These are phyloP conservation scores for Drosophila rellima DNA, from an alignment of 2,888 invertebrate genomes.

Conservation along the genomic window DNA sequence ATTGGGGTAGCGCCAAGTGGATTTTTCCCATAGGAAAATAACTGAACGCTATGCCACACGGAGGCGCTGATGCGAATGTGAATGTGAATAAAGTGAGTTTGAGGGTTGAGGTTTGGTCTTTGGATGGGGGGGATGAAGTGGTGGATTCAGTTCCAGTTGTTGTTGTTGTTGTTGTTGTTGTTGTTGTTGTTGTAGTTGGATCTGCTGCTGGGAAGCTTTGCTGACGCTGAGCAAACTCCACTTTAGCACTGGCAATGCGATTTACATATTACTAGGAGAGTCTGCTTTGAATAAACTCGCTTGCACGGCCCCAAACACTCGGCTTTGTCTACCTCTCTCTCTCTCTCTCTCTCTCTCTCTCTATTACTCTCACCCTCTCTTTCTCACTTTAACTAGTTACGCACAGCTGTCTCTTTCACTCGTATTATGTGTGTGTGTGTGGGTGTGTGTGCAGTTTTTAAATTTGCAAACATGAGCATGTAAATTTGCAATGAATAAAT, in stretches of 20 bases:
- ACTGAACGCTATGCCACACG: slow-evolving; percentile 54
- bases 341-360: neutral
- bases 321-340: slow-evolving; percentile 35
- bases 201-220: slow-evolving; percentile 38
- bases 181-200: slow-evolving; percentile 30
- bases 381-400: slow-evolving; percentile 18
- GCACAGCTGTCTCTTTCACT: slow-evolving; percentile 22
- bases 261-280: slow-evolving; percentile 78
- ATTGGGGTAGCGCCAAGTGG: slow-evolving; percentile 66
- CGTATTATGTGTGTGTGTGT: slow-evolving; percentile 9
- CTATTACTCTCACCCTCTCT: neutral
- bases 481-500: slow-evolving; percentile 81
- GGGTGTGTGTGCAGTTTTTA: slow-evolving; percentile 64
- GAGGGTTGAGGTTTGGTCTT: neutral
- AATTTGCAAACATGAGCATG: slow-evolving; percentile 80
- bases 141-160: neutral
- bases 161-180: slow-evolving; percentile 26
- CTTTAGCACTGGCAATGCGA: slow-evolving; percentile 71
- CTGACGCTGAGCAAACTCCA: slow-evolving; percentile 65
- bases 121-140: slow-evolving; percentile 1
- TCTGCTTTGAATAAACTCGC: slow-evolving; percentile 80
- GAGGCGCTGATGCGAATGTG: slow-evolving; percentile 66
- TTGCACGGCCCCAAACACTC: slow-evolving; percentile 33
- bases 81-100: slow-evolving; percentile 18
- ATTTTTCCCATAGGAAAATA: slow-evolving; percentile 68